Evolutionary conservation across 2,113 vertebrate species (phyloP), one percentile per base, ranked within the genome.

Genomic region (Bubo blakistoni): DNA sequence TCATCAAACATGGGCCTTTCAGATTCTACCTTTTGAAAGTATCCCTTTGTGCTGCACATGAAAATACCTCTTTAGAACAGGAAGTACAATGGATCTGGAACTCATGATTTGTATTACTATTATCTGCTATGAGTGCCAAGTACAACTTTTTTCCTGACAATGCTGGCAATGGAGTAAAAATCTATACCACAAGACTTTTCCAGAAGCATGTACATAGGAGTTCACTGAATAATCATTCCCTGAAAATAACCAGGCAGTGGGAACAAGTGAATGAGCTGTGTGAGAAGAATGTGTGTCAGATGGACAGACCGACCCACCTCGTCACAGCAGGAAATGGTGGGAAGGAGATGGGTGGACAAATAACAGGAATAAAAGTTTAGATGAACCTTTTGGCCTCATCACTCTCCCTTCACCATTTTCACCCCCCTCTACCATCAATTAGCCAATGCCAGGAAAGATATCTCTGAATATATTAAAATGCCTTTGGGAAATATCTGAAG

Each of bases 161-260:
- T 57, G 46, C 70, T 94, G 92, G 95, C 95, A 96, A 54, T 27
- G 58, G 66, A 92, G 58, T 88, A 66, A 82, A 92, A 92, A 94
- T 91, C 88, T 90, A 95, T 92, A 94, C 94, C 92, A 88, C 95
- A 95, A 94, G 84, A 94, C 66, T 94, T 96, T 97, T 97, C 89
- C 94, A 95, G 92, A 95, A 90, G n/a, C 84, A 24, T 73, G 87
- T 94, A 80, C 84, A 95, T 51, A 88, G 78, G 71, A 95, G 62
- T 70, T 96, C 89, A 91, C 46, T 90, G 78, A 95, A 91, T 80
- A 95, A 88, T 91, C 62, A 95, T 25, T 63, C 86, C 71, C 71
- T 88, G 95, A 94, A 97, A 97, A 95, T 88, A 95, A 88, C 66
- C 71, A 71, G 81, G 42, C 89, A 87, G 62, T 16, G 12, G 96